These are phyloP conservation scores for Larimichthys polyactis DNA, from an alignment of 2,113 vertebrate genomes.

Conservation along the genomic window DNA sequence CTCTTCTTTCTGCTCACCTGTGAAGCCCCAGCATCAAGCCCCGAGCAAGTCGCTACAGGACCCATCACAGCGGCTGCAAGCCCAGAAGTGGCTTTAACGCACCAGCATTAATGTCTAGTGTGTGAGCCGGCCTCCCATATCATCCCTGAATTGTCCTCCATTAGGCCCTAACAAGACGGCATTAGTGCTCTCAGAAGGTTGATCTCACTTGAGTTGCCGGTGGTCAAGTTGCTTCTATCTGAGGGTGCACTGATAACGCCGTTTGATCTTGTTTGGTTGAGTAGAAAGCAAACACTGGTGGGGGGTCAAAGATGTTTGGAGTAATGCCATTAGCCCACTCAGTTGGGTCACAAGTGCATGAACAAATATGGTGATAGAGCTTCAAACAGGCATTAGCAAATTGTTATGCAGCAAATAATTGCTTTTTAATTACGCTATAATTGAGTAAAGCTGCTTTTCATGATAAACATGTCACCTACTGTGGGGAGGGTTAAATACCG, in stretches of 20 bases:
- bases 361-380: constrained; percentile 27
- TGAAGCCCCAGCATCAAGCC: constrained; percentile 46
- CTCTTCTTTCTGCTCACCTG: constrained; percentile 80
- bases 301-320: constrained; percentile 54
- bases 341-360: constrained; percentile 45
- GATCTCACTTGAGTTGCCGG: constrained; percentile 38
- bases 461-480: constrained; percentile 14
- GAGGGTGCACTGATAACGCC: constrained; percentile 53
- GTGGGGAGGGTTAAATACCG: neutral
- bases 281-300: constrained; percentile 58
- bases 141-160: constrained; percentile 26
- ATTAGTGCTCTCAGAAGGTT: constrained; percentile 21
- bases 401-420: constrained; percentile 48
- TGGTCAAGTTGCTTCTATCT: constrained; percentile 53
- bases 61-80: neutral
- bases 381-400: constrained; percentile 38
- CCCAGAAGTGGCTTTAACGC: constrained; percentile 22
- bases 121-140: neutral
- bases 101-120: neutral
- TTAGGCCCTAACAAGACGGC: neutral
- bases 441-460: constrained; percentile 19
- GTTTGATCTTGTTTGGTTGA: constrained; percentile 73
- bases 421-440: constrained; percentile 55
- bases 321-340: constrained; percentile 66
- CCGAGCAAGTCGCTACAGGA: constrained; percentile 75